These are phyloP conservation scores for Butorides virescens DNA, from an alignment of 2,113 vertebrate species.

Conservation along the genomic window DNA sequence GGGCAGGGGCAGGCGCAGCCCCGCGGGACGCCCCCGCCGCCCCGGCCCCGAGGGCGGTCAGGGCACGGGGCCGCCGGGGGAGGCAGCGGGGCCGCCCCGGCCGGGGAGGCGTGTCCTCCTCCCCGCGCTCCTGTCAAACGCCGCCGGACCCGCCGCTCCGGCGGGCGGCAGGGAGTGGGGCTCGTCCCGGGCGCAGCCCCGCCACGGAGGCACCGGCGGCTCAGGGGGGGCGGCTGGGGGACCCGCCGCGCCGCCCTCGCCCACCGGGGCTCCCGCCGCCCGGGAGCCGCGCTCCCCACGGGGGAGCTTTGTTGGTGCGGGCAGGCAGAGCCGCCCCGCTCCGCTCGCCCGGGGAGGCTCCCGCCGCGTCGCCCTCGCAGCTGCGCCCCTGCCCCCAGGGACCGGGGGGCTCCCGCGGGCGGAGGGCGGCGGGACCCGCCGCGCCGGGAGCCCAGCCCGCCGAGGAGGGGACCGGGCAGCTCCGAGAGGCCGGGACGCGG, in stretches of 20 bases:
- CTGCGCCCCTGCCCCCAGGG: not conserved
- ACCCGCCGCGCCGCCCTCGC: not conserved
- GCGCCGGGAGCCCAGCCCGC: not conserved
- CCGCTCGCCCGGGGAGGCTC: not conserved
- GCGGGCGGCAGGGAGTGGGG: not conserved
- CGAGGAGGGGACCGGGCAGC: not conserved
- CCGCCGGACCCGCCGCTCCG: not conserved
- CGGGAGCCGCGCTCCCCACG: too few species aligned
- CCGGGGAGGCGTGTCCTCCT: slow-evolving; percentile 13
- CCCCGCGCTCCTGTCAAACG: slow-evolving; percentile 34
- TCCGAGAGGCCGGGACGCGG: not conserved
- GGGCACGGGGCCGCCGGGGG: not conserved
- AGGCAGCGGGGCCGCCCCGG: not conserved
- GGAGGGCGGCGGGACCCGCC: not conserved
- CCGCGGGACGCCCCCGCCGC: not conserved
- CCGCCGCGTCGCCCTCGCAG: not conserved
- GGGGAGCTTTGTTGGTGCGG: not conserved
- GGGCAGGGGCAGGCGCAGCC: not conserved
- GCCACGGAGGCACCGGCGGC: not conserved
- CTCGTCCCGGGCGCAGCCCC: too few species aligned
- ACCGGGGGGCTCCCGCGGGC: too few species aligned
- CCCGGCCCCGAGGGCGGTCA: not conserved
- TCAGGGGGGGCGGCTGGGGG: not conserved
- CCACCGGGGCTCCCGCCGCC: not conserved
- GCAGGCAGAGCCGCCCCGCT: not conserved